phyloP scores from a whole-genome alignment of 1,140 invertebrate species.

The Harlomillsia oculata region DNA sequence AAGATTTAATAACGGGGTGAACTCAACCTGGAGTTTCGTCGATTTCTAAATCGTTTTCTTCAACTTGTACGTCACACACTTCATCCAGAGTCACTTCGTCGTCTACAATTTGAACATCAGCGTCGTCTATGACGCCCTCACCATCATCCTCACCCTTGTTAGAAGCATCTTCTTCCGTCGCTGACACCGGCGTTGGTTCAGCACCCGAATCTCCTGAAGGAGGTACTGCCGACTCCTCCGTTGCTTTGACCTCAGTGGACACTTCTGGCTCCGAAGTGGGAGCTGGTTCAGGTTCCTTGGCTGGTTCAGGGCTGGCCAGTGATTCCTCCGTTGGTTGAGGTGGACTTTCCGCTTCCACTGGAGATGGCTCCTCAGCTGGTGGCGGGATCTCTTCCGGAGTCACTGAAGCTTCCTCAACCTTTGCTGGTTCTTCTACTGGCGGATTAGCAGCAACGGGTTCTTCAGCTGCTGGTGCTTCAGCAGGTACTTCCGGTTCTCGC shows the following conservation, averaged over 20 bases:
- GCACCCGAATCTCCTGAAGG: background rate
- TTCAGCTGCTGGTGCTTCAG: background rate
- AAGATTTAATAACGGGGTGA: constrained; percentile 3
- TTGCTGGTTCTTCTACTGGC: background rate
- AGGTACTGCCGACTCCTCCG: background rate
- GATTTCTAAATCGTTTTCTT: constrained; percentile 23
- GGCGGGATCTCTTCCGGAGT: background rate
- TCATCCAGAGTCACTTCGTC: constrained; percentile 15
- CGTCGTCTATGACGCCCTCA: constrained; percentile 10
- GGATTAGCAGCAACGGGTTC: background rate
- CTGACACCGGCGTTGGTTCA: constrained; percentile 1
- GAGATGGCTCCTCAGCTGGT: background rate
- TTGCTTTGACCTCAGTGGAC: background rate
- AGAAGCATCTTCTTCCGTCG: constrained; percentile 7
- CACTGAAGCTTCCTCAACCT: too few species aligned
- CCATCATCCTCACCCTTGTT: constrained; percentile 14
- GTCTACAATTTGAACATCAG: constrained; percentile 10
- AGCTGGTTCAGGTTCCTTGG: background rate
- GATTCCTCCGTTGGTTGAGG: constrained; percentile 1
- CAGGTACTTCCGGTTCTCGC: background rate
- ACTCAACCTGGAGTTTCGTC: constrained; percentile 18
- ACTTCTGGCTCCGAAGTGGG: background rate
- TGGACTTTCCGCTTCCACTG: background rate
- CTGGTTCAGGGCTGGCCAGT: background rate
- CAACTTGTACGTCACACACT: constrained; percentile 20